These are phyloP conservation scores for Cotesia glomerata DNA, from an alignment of 1,140 invertebrate species.

Conservation along the genomic window DNA sequence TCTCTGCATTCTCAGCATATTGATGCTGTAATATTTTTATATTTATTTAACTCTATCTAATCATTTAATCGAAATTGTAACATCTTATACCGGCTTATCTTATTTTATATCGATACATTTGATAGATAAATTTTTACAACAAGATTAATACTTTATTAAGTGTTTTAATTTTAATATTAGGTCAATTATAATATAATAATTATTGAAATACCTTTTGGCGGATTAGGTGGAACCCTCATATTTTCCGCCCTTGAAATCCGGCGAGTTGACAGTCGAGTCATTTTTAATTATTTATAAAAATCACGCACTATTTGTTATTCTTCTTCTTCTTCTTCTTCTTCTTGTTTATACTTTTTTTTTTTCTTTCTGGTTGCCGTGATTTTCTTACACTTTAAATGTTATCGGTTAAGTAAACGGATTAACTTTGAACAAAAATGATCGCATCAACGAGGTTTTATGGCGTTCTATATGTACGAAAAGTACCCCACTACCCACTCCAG, in stretches of 20 bases:
- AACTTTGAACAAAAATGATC: conserved; percentile 9
- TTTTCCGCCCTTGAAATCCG: conserved; percentile 44
- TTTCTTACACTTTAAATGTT: background rate
- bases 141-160: background rate
- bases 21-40: background rate
- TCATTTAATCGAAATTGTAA: no score
- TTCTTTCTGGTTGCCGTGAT: background rate
- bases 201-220: conserved; percentile 43
- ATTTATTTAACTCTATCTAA: background rate
- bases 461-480: conserved; percentile 20
- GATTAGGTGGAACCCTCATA: conserved; percentile 37
- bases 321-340: background rate
- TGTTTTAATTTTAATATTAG: background rate
- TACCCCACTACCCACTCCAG: background rate
- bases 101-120: background rate
- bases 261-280: conserved; percentile 30
- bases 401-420: background rate
- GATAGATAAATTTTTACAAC: background rate
- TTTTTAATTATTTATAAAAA: conserved; percentile 6
- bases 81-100: no score
- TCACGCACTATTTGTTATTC: background rate
- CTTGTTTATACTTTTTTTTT: background rate
- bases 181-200: background rate
- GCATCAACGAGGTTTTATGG: conserved; percentile 39
- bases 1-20: no score